Conservation (phyloP, 2,113 vertebrate genomes). For the Platichthys flesus region DNA sequence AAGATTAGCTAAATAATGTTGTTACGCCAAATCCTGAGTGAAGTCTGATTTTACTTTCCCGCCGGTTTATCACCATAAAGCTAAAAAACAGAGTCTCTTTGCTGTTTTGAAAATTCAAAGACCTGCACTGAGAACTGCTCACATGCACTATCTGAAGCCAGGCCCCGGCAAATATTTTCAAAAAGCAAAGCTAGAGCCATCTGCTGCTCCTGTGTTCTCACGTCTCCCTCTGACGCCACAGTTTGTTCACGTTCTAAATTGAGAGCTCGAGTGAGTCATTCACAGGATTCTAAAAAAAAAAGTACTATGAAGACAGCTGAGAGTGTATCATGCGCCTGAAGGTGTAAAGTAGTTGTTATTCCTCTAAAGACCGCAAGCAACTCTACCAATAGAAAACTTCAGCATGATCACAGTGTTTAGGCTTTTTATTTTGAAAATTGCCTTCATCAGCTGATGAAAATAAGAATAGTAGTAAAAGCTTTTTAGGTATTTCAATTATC, state of each 20-base stretch:
- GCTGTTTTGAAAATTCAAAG: constrained; percentile 14
- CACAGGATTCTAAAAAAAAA: constrained; percentile 38
- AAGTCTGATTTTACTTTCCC: constrained; percentile 19
- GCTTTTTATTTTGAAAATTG: background rate
- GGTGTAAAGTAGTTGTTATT: constrained; percentile 47
- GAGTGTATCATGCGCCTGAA: constrained; percentile 27
- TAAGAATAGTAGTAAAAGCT: constrained; percentile 8
- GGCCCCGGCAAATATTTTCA: constrained; percentile 24
- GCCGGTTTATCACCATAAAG: constrained; percentile 22
- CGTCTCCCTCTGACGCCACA: constrained; percentile 37
- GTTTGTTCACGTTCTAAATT: constrained; percentile 61
- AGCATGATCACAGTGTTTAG: background rate
- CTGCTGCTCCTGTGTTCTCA: constrained; percentile 51
- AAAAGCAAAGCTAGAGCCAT: constrained; percentile 45
- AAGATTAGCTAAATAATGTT: too few relatives aligned
- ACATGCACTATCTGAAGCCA: constrained; percentile 13
- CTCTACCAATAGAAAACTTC: constrained; percentile 22
- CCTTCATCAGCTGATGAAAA: background rate
- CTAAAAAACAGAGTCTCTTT: constrained; percentile 22
- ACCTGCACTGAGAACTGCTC: background rate
- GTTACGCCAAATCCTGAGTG: background rate
- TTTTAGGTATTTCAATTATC: constrained; percentile 10
- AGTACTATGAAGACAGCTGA: constrained; percentile 42
- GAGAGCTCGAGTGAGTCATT: constrained; percentile 62
- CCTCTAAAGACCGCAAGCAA: constrained; percentile 27